These are phyloP conservation scores for Gephyroberyx darwinii DNA, from an alignment of 2,797 vertebrate species.

Conservation along the genomic window DNA sequence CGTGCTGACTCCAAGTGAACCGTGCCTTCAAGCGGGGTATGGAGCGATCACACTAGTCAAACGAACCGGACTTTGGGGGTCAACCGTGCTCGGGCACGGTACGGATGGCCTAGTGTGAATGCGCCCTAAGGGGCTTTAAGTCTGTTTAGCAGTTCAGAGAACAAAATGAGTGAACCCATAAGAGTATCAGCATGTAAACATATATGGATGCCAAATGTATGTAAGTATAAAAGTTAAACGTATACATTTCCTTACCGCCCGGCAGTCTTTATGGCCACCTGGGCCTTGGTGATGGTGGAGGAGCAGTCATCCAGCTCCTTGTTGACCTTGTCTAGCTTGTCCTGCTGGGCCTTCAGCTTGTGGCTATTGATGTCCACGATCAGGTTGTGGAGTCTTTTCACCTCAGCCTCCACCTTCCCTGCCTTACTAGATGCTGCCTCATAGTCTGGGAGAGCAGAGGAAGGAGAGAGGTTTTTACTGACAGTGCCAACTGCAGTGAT, in stretches of 20 bases:
- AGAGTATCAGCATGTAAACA: neutral
- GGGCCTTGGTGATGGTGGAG: slow-evolving; percentile 91
- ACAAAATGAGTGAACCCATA: too few species aligned
- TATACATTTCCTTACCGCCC: slow-evolving; percentile 81
- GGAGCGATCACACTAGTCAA: too few species aligned
- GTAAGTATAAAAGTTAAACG: neutral
- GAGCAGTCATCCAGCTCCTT: slow-evolving; percentile 89
- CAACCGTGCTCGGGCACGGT: too few species aligned
- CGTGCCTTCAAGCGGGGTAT: too few species aligned
- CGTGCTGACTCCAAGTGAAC: too few species aligned
- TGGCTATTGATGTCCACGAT: slow-evolving; percentile 93
- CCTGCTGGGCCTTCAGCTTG: slow-evolving; percentile 93
- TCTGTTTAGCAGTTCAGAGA: too few species aligned
- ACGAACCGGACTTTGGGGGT: too few species aligned
- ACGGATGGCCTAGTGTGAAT: too few species aligned
- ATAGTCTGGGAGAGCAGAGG: slow-evolving; percentile 79
- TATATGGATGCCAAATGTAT: neutral
- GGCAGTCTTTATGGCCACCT: slow-evolving; percentile 92
- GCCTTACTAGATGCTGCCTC: slow-evolving; percentile 84
- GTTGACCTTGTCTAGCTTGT: slow-evolving; percentile 90
- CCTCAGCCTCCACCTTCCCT: slow-evolving; percentile 88
- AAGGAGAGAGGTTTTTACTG: neutral
- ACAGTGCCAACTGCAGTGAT: neutral
- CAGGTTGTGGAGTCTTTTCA: slow-evolving; percentile 89
- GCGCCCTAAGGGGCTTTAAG: neutral